Evolutionary conservation across 2,797 vertebrate genomes (phyloP).

Genomic region (Rousettus madagascariensis): DNA sequence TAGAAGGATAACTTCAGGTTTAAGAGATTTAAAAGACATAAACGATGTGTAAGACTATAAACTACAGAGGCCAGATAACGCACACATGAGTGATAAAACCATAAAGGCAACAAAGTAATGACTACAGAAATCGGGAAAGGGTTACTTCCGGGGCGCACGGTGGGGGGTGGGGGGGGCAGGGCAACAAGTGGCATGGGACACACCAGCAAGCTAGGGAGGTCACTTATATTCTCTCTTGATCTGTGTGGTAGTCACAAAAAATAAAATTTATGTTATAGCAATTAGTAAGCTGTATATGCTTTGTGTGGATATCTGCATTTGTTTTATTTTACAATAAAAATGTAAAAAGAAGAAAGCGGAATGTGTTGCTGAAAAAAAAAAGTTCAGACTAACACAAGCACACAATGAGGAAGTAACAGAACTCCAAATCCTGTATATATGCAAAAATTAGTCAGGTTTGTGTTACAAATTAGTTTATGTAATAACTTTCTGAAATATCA

Average conservation of each 20-base stretch:
- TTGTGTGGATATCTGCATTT: not conserved
- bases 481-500: not conserved
- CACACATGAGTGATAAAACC: not conserved
- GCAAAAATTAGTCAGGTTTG: not conserved
- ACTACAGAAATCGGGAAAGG: not conserved
- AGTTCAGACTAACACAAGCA: not conserved
- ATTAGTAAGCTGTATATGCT: not conserved
- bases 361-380: not conserved
- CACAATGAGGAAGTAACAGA: not conserved
- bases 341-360: constrained; percentile 7
- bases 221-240: not conserved
- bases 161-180: not conserved
- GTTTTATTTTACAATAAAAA: constrained; percentile 36
- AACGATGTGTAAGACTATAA: not conserved
- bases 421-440: not conserved
- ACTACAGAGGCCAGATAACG: not conserved
- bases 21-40: not conserved
- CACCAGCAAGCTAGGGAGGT: accelerated
- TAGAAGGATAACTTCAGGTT: not conserved
- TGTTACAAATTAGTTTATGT: not conserved
- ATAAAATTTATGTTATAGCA: not conserved
- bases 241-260: not conserved
- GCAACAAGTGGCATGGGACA: too few species aligned
- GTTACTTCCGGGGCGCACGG: not conserved
- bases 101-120: not conserved